These are phyloP conservation scores for Hydrolagus colliei DNA, from an alignment of 2,797 vertebrate species.

Conservation along the genomic window DNA sequence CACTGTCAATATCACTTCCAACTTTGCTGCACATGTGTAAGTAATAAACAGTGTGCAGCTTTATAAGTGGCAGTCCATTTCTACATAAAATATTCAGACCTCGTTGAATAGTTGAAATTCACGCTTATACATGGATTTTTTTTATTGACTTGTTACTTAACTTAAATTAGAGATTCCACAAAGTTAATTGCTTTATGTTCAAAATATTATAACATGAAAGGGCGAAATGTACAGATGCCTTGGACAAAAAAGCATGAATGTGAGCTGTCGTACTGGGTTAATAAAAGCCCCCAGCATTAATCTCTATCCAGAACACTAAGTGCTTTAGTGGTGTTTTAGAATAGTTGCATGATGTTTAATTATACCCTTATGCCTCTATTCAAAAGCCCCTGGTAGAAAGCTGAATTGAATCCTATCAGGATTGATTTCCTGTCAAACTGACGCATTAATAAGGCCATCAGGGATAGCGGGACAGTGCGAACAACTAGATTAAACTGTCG, in stretches of 20 bases:
- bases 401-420: conserved; percentile 36
- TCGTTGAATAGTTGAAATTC: background rate
- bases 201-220: conserved; percentile 1
- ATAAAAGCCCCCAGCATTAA: conserved; percentile 1
- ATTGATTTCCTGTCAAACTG: conserved; percentile 33
- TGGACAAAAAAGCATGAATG: background rate
- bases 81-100: background rate
- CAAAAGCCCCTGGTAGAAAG: conserved; percentile 31
- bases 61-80: background rate
- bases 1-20: too few species aligned
- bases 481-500: conserved; percentile 33
- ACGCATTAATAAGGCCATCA: conserved; percentile 32
- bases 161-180: background rate
- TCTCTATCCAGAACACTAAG: conserved; percentile 9
- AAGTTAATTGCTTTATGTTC: background rate
- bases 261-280: background rate
- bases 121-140: background rate
- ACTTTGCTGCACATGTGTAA: too few species aligned
- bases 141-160: background rate
- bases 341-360: conserved; percentile 2
- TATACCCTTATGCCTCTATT: conserved; percentile 18
- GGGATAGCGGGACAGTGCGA: conserved; percentile 28
- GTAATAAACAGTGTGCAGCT: background rate
- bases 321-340: background rate
- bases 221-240: background rate